Base-by-base conservation (phyloP, 1,140 invertebrate species). In the Aphelinus atriplicis region DNA sequence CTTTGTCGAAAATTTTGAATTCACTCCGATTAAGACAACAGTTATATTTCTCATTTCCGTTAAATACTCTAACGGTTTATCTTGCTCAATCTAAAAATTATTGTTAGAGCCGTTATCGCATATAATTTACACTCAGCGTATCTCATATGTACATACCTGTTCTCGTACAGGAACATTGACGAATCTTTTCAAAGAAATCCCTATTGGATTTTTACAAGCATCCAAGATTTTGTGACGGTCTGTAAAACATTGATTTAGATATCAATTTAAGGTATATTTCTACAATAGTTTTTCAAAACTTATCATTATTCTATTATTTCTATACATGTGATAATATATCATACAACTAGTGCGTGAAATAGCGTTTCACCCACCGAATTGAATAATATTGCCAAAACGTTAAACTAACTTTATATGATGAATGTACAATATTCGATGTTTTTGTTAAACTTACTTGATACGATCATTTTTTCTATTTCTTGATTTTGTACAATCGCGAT, bases 41-140 rank as follows among this genome's bases (percentile, higher is more conserved):
- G 85, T 86, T 7, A 89, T 78, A 67, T 84, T 81, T 70, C 82
- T 84, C 76, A 86, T 82, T 74, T 89, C 86, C 3, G 85, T 85
- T 6, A 89, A 72, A 64, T 87, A 82, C 48, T 84, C 81, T 53
- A 89, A 72, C 0, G 84, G 75, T 60, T 80, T 78, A 42, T 83
- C 81, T 2, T 82, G 79, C 62, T 85, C 80, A 9, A 85, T 80
- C 80, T 85, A 61, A 6, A 69, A 78, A 64, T 1, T 1, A 57
- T 48, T 9, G 51, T 53, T 53, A 53, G 55, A 6, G 73, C 56
- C 51, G 51, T 53, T 53, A 53, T 53, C 9, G 51, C 51, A 6
- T 10, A 55, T 55, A 55, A 5, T 55, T 55, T 55, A 7, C 53
- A 55, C 26, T 26, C 26, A 26, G 26, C 26, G 26, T 26, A 26